These are phyloP conservation scores for Tortrix viridana DNA, from an alignment of 2,888 invertebrate species.

Conservation along the genomic window DNA sequence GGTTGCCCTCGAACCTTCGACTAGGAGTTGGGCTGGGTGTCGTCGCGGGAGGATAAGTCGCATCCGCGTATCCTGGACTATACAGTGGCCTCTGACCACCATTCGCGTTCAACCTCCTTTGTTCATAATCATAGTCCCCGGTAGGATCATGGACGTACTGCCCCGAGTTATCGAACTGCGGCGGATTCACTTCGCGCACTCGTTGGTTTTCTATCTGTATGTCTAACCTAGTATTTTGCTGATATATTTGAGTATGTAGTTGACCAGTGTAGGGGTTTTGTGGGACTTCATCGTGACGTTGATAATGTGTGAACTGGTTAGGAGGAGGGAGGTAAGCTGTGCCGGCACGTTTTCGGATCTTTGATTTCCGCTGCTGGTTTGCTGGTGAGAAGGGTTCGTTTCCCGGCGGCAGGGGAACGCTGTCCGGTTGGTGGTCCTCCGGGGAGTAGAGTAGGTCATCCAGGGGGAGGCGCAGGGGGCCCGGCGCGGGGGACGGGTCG, in stretches of 20 bases:
- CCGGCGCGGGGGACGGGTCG: slow-evolving; percentile 62
- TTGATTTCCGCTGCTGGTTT: slow-evolving; percentile 60
- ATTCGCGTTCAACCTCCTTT: slow-evolving; percentile 63
- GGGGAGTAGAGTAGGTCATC: slow-evolving; percentile 77
- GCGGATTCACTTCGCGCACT: slow-evolving; percentile 67
- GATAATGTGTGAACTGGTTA: slow-evolving; percentile 74
- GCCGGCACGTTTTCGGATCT: slow-evolving; percentile 77
- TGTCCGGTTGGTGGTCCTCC: slow-evolving; percentile 59
- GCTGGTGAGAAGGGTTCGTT: slow-evolving; percentile 66
- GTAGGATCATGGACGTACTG: slow-evolving; percentile 76
- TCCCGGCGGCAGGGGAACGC: slow-evolving; percentile 55
- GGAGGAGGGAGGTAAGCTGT: slow-evolving; percentile 75
- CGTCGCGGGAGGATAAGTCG: slow-evolving; percentile 64
- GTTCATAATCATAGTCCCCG: slow-evolving; percentile 78
- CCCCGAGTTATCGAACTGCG: slow-evolving; percentile 71
- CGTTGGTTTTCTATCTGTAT: slow-evolving; percentile 71
- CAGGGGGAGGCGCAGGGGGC: slow-evolving; percentile 65
- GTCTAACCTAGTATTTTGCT: slow-evolving; percentile 71
- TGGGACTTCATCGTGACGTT: slow-evolving; percentile 62
- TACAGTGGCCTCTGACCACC: slow-evolving; percentile 55
- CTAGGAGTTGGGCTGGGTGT: slow-evolving; percentile 67
- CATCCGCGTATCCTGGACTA: slow-evolving; percentile 70
- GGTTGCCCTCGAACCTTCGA: slow-evolving; percentile 69
- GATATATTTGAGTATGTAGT: slow-evolving; percentile 71
- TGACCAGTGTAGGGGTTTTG: slow-evolving; percentile 69